Conservation (phyloP, 2,797 vertebrate species). For the Odontamblyopus rebecca region DNA sequence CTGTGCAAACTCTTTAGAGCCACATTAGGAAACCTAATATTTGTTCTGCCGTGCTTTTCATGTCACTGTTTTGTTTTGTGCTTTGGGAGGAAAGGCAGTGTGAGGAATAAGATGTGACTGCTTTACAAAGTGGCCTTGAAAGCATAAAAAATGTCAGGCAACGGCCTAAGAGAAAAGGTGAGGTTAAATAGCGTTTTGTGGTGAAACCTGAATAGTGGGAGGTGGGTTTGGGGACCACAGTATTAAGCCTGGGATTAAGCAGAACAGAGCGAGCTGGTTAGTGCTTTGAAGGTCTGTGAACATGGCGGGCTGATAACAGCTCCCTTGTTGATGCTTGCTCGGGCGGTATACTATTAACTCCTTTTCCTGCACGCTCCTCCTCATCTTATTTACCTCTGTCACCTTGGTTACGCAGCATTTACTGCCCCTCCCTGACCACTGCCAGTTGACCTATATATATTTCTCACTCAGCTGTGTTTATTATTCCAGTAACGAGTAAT, state of each 20-base stretch:
- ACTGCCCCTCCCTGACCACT: conserved; percentile 44
- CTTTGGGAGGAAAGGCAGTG: conserved; percentile 27
- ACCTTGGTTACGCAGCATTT: conserved; percentile 42
- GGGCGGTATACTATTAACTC: conserved; percentile 48
- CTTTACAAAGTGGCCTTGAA: conserved; percentile 56
- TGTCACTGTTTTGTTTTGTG: conserved; percentile 28
- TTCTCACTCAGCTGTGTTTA: conserved; percentile 59
- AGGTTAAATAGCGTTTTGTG: conserved; percentile 46
- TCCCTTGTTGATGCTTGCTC: conserved; percentile 59
- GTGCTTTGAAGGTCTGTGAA: conserved; percentile 67
- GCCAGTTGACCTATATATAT: conserved; percentile 72
- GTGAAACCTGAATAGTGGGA: conserved; percentile 30
- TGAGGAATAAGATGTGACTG: conserved; percentile 31
- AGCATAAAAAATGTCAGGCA: conserved; percentile 48
- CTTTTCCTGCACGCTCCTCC: conserved; percentile 46
- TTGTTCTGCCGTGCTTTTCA: conserved; percentile 19
- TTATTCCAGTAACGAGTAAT: conserved; percentile 71
- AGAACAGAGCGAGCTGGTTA: conserved; percentile 54
- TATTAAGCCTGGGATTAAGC: conserved; percentile 65
- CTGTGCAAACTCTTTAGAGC: conserved; percentile 8
- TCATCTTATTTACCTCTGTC: conserved; percentile 63
- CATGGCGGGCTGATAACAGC: conserved; percentile 65
- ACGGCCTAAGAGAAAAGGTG: conserved; percentile 27
- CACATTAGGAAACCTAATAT: conserved; percentile 1
- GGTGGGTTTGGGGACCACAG: conserved; percentile 31